These are phyloP conservation scores for Drosophila orosa DNA, from an alignment of 1,140 invertebrate species.

Conservation along the genomic window DNA sequence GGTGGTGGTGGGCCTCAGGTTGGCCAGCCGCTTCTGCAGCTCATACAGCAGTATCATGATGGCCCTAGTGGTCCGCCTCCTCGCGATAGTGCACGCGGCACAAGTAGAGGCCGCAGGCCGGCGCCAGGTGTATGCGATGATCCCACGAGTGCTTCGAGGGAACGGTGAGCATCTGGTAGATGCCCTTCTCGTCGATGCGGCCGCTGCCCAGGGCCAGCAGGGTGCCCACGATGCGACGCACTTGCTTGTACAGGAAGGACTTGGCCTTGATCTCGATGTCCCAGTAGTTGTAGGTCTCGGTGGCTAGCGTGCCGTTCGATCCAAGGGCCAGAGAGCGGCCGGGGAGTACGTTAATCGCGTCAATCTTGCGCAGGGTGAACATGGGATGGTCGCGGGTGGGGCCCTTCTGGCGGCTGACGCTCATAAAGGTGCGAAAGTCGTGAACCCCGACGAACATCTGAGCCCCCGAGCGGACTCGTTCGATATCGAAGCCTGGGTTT, in stretches of 20 bases:
- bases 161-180: constrained; percentile 90
- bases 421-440: constrained; percentile 89
- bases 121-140: constrained; percentile 84
- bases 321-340: constrained; percentile 84
- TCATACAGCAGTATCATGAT: constrained; percentile 88
- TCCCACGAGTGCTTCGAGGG: constrained; percentile 89
- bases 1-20: constrained; percentile 87
- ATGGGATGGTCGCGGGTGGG: constrained; percentile 80
- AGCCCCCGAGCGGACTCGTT: constrained; percentile 85
- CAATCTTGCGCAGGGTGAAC: constrained; percentile 84
- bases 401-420: constrained; percentile 83
- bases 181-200: constrained; percentile 86
- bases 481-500: constrained; percentile 86
- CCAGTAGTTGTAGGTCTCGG: constrained; percentile 87
- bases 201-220: constrained; percentile 86
- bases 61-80: constrained; percentile 44
- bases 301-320: constrained; percentile 69
- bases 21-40: constrained; percentile 85
- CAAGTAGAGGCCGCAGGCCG: constrained; percentile 89
- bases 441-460: constrained; percentile 87
- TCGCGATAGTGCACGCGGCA: constrained; percentile 88
- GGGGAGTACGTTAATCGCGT: constrained; percentile 85
- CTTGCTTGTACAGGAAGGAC: constrained; percentile 91
- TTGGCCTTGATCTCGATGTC: constrained; percentile 87
- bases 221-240: constrained; percentile 89